Conservation (phyloP, 37 sponge, comb jelly and placozoan genomes). For the Oopsacas minuta region DNA sequence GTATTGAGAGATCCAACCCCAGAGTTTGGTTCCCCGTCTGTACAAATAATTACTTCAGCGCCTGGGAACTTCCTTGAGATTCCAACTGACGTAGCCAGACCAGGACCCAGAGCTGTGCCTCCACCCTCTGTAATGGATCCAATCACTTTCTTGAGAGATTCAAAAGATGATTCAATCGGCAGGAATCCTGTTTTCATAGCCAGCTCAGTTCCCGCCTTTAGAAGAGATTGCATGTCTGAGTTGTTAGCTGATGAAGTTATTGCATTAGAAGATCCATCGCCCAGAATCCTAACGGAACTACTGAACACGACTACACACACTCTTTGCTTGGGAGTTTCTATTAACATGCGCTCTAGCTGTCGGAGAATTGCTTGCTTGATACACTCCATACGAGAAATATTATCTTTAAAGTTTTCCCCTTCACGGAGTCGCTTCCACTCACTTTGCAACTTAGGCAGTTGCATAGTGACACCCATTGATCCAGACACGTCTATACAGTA, state of each 20-base stretch:
- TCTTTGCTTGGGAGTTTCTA: conserved; percentile 41
- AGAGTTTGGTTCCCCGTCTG: conserved; percentile 77
- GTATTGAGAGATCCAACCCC: conserved; percentile 59
- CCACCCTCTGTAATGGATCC: conserved; percentile 40
- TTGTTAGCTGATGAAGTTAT: background rate
- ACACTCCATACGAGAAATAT: conserved; percentile 65
- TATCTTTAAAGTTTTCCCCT: conserved; percentile 26
- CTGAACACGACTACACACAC: conserved; percentile 25
- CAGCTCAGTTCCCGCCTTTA: conserved; percentile 45
- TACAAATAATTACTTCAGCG: conserved; percentile 78
- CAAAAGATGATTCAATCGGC: background rate
- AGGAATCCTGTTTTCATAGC: conserved; percentile 15
- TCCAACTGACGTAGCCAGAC: conserved; percentile 57
- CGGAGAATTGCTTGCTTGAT: conserved; percentile 74
- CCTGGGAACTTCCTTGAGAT: conserved; percentile 49
- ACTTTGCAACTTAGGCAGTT: conserved; percentile 63
- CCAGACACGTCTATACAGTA: conserved; percentile 82
- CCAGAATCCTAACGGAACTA: conserved; percentile 42
- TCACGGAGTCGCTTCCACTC: conserved; percentile 27
- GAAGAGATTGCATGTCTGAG: conserved; percentile 40
- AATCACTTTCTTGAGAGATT: conserved; percentile 24
- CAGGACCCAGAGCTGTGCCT: conserved; percentile 78
- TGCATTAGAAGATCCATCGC: conserved; percentile 34
- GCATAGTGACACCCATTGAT: conserved; percentile 58
- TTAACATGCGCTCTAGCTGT: conserved; percentile 53